A percentile compares a stretch with the other conserved stretches of the same genome.
phyloP scores from a whole-genome alignment of 2,797 vertebrate species.

The Arrhamphus sclerolepis region DNA sequence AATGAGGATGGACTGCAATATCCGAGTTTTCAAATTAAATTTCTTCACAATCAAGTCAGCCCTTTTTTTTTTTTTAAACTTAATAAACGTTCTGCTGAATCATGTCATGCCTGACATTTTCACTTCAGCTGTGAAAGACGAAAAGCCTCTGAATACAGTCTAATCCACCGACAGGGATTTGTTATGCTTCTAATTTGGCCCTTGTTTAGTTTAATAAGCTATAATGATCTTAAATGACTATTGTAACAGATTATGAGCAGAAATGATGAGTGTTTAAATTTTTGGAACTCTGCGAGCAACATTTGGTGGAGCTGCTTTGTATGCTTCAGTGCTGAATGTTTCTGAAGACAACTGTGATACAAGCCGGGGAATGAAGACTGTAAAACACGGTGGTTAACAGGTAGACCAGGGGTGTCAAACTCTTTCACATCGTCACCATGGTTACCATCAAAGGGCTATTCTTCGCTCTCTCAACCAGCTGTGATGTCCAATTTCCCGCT shows the following conservation, averaged over 20 bases:
- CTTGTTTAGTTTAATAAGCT: constrained; percentile 39
- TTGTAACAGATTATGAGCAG: constrained; percentile 19
- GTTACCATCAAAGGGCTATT: too few species aligned
- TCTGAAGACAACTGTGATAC: too few species aligned
- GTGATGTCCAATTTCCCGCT: too few species aligned
- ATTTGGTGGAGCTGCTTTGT: constrained; percentile 1
- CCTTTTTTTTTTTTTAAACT: background rate
- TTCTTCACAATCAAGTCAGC: background rate
- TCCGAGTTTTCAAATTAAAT: background rate
- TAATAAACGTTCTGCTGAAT: background rate
- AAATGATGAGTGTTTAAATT: constrained; percentile 17
- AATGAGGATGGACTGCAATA: background rate
- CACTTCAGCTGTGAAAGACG: constrained; percentile 17
- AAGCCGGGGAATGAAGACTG: too few species aligned
- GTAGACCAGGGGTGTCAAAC: too few species aligned
- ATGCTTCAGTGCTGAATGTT: background rate
- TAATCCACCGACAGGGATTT: constrained; percentile 37
- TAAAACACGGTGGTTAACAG: too few species aligned
- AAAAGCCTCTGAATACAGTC: constrained; percentile 13
- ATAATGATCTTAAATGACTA: constrained; percentile 39
- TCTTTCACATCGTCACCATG: too few species aligned
- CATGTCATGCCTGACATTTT: constrained; percentile 16
- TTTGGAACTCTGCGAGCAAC: constrained; percentile 1
- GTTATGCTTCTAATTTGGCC: constrained; percentile 35
- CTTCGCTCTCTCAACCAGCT: too few species aligned